These are phyloP conservation scores for Trachymyrmex cornetzi DNA, from an alignment of 1,140 invertebrate genomes.

Conservation along the genomic window DNA sequence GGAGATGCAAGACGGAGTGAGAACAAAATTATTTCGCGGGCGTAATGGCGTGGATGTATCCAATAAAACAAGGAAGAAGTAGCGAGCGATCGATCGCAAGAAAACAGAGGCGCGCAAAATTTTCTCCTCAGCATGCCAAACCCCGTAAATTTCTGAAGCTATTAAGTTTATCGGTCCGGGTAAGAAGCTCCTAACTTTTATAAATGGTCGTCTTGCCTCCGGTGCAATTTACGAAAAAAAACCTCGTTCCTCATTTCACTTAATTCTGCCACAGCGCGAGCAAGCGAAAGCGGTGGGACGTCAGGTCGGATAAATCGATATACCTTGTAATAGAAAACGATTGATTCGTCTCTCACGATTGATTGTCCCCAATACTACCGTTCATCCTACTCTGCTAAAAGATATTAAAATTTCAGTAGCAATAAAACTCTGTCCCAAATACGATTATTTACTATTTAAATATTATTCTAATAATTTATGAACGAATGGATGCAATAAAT, in stretches of 20 bases:
- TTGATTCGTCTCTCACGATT: conserved; percentile 52
- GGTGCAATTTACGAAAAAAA: conserved; percentile 82
- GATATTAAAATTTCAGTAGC: conserved; percentile 48
- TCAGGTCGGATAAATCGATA: conserved; percentile 64
- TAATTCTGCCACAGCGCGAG: conserved; percentile 68
- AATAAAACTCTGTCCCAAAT: conserved; percentile 17
- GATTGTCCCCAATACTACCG: background rate
- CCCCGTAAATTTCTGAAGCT: conserved; percentile 83
- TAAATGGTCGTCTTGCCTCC: conserved; percentile 78
- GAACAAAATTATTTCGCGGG: conserved; percentile 58
- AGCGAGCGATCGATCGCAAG: conserved; percentile 25
- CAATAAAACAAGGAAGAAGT: conserved; percentile 47
- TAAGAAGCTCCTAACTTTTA: conserved; percentile 83
- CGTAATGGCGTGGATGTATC: conserved; percentile 59
- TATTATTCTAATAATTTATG: conserved; percentile 13
- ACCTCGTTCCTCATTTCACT: conserved; percentile 80
- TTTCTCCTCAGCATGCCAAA: conserved; percentile 62
- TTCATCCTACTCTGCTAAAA: background rate
- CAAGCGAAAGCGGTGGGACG: conserved; percentile 20
- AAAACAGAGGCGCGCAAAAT: conserved; percentile 65
- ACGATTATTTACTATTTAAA: background rate
- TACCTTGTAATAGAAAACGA: conserved; percentile 79
- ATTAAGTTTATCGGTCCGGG: conserved; percentile 83
- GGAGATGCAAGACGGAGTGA: conserved; percentile 8
- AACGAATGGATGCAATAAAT: background rate